Evolutionary conservation across 2,113 vertebrate species (phyloP).

Genomic region (Paedocypris sp.): DNA sequence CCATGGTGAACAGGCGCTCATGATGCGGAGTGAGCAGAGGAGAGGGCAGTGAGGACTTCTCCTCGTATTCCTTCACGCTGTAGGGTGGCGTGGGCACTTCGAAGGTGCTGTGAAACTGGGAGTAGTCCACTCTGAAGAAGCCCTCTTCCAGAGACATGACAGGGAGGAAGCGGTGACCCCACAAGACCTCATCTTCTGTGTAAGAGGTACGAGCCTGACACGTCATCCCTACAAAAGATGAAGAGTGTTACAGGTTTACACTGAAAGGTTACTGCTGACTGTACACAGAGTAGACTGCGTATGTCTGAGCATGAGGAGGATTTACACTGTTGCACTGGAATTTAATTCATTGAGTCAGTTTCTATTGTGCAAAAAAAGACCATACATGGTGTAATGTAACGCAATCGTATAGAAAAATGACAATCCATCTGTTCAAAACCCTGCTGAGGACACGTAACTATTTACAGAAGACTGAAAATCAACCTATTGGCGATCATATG

Average conservation of each 20-base stretch:
- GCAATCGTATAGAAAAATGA: no score
- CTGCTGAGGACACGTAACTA: no score
- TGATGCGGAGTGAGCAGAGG: conserved; percentile 57
- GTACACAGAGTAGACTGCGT: no score
- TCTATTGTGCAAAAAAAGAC: no score
- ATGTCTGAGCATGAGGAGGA: no score
- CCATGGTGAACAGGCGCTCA: conserved; percentile 61
- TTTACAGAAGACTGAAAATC: no score
- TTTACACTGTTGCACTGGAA: no score
- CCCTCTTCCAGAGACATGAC: conserved; percentile 85
- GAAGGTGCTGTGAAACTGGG: conserved; percentile 78
- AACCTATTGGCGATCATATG: no score
- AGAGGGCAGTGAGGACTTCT: conserved; percentile 60
- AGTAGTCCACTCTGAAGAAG: conserved; percentile 81
- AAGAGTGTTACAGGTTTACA: not conserved
- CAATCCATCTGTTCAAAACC: no score
- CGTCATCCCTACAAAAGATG: conserved; percentile 67
- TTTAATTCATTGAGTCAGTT: no score
- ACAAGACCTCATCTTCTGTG: conserved; percentile 81
- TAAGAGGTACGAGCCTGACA: conserved; percentile 82
- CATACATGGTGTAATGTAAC: no score
- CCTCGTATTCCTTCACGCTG: conserved; percentile 77
- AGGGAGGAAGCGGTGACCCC: conserved; percentile 80
- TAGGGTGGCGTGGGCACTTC: conserved; percentile 76
- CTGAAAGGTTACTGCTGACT: no score